Evolutionary conservation across 2,797 vertebrate species (phyloP).

Genomic region (Emydoidea blandingii): DNA sequence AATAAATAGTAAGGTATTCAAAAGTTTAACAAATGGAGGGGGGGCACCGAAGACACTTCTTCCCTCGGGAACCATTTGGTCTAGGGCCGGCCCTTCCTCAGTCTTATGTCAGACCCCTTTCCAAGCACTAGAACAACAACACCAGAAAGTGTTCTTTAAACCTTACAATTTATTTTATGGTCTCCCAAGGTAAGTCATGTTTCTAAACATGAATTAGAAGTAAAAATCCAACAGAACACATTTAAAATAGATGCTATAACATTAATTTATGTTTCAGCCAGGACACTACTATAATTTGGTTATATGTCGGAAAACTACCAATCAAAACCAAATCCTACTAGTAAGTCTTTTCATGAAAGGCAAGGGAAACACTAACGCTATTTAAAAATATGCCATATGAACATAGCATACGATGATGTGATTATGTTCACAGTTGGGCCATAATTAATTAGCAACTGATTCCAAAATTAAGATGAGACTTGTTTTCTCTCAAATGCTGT

Average conservation of each 20-base stretch:
- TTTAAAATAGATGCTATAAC: background rate
- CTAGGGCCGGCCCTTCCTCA: no score
- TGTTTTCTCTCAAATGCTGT: background rate
- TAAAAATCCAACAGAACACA: background rate
- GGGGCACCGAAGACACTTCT: no score
- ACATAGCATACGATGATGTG: accelerated
- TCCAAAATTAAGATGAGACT: background rate
- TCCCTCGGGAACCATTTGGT: no score
- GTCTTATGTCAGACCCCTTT: background rate
- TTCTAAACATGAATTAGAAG: background rate
- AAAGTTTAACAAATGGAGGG: no score
- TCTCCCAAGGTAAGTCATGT: background rate
- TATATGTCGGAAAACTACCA: background rate
- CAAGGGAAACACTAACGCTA: accelerated
- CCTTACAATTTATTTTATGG: background rate
- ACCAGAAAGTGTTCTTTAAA: background rate
- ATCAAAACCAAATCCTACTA: background rate
- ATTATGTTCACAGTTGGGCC: background rate
- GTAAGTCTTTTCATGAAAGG: background rate
- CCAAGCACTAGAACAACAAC: background rate
- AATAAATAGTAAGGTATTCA: no score
- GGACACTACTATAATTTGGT: background rate
- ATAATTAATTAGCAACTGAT: background rate
- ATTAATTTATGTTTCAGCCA: background rate
- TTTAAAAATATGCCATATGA: background rate